These are phyloP conservation scores for Notocelia uddmanniana DNA, from an alignment of 2,888 invertebrate species.

Conservation along the genomic window DNA sequence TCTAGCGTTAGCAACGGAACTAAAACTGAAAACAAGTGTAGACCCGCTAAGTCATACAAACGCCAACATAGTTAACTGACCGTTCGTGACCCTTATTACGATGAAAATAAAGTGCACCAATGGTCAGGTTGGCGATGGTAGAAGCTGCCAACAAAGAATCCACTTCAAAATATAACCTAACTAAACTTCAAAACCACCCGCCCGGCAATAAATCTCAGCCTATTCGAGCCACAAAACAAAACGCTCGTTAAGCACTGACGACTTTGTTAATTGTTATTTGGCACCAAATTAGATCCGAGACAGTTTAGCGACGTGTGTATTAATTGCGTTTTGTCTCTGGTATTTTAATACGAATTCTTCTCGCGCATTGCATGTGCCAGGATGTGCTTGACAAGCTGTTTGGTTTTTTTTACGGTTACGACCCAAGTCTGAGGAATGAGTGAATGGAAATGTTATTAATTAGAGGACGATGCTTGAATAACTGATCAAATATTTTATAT, in stretches of 20 bases:
- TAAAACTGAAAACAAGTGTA: too few species aligned
- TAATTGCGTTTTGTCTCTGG: slow-evolving; percentile 47
- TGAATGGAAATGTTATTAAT: slow-evolving; percentile 2
- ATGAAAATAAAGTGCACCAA: too few species aligned
- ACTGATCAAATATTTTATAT: too few species aligned
- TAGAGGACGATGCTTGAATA: background rate
- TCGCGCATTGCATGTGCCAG: slow-evolving; percentile 48
- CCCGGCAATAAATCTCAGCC: slow-evolving; percentile 69
- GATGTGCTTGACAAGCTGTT: slow-evolving; percentile 38
- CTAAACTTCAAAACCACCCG: slow-evolving; percentile 63
- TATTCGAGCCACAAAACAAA: slow-evolving; percentile 56
- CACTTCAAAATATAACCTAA: background rate
- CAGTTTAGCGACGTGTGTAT: slow-evolving; percentile 52
- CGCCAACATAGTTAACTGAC: too few species aligned
- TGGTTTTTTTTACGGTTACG: slow-evolving; percentile 9
- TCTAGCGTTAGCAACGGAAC: too few species aligned
- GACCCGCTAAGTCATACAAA: too few species aligned
- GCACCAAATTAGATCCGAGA: slow-evolving; percentile 71
- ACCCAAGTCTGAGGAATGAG: slow-evolving; percentile 1
- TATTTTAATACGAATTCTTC: slow-evolving; percentile 63
- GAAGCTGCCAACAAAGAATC: too few species aligned
- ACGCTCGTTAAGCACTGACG: slow-evolving; percentile 72
- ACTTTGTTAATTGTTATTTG: slow-evolving; percentile 79
- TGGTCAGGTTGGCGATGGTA: too few species aligned
- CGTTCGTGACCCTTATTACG: too few species aligned